These are phyloP conservation scores for Hoplodrina ambigua DNA, from an alignment of 2,888 invertebrate genomes.

Conservation along the genomic window DNA sequence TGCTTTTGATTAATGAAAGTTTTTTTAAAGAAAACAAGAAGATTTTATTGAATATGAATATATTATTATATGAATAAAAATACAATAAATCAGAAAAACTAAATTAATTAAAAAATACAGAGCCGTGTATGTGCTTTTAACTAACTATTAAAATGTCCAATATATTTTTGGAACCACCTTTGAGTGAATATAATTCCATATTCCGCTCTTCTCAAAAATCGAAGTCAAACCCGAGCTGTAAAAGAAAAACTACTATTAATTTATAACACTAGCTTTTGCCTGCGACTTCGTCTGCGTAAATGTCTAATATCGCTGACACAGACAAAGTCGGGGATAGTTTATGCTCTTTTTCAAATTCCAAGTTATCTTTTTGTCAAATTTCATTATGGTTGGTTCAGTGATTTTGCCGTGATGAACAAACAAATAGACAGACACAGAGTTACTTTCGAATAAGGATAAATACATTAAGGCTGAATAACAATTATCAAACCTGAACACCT, in stretches of 20 bases:
- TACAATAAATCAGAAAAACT: slow-evolving; percentile 23
- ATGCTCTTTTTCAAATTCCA: too few relatives aligned
- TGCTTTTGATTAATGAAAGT: too few relatives aligned
- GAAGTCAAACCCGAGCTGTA: slow-evolving; percentile 56
- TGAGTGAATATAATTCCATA: background rate
- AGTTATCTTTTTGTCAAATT: too few relatives aligned
- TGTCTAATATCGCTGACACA: too few relatives aligned
- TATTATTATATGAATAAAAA: slow-evolving; percentile 24
- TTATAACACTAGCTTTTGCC: background rate
- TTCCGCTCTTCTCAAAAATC: slow-evolving; percentile 39
- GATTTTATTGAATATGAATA: background rate
- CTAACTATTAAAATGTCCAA: slow-evolving; percentile 6
- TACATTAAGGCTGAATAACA: too few relatives aligned
- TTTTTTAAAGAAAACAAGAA: background rate
- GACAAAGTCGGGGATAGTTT: too few relatives aligned
- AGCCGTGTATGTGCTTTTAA: slow-evolving; percentile 24
- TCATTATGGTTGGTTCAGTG: too few relatives aligned
- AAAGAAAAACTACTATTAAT: slow-evolving; percentile 19
- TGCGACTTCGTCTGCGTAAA: too few relatives aligned
- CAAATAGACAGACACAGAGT: too few relatives aligned
- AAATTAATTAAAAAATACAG: slow-evolving; percentile 26
- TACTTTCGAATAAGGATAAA: too few relatives aligned
- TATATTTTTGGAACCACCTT: background rate
- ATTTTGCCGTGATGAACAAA: too few relatives aligned
- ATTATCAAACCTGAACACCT: too few relatives aligned